Evolutionary conservation across 2,113 vertebrate species (phyloP).

Genomic region (Megaceryle torquata): DNA sequence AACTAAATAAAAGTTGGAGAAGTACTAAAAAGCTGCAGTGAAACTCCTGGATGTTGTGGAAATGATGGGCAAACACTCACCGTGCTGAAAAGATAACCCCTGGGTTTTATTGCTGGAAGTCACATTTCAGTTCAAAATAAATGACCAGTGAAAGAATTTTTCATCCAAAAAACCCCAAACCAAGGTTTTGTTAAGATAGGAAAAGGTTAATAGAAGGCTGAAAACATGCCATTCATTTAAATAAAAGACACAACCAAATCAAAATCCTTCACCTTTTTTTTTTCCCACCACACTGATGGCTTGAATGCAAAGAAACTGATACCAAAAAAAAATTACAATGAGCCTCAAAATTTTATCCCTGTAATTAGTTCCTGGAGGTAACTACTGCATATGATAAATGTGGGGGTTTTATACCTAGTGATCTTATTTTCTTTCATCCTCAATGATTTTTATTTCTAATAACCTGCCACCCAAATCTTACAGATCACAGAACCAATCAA

Average conservation of each 20-base stretch:
- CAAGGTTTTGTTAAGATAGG: background rate
- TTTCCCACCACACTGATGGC: no score
- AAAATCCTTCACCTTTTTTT: background rate
- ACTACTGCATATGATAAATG: no score
- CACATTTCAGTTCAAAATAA: no score
- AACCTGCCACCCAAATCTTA: background rate
- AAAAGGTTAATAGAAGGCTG: background rate
- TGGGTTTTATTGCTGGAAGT: no score
- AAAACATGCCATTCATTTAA: background rate
- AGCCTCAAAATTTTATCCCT: background rate
- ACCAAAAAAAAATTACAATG: no score
- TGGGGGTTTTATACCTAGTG: background rate
- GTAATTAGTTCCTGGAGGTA: no score
- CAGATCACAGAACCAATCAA: background rate
- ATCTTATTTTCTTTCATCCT: background rate
- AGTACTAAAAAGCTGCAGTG: background rate
- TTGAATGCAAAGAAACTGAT: no score
- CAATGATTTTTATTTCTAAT: background rate
- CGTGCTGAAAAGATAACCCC: no score
- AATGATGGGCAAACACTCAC: no score
- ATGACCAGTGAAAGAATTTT: no score
- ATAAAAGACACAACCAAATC: background rate
- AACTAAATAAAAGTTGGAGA: accelerated
- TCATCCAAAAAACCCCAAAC: no score
- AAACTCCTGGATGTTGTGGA: no score